A percentile compares a stretch with the other conserved stretches of the same genome.
Conservation (phyloP, 1,140 invertebrate species). For the Agrilus planipennis region DNA sequence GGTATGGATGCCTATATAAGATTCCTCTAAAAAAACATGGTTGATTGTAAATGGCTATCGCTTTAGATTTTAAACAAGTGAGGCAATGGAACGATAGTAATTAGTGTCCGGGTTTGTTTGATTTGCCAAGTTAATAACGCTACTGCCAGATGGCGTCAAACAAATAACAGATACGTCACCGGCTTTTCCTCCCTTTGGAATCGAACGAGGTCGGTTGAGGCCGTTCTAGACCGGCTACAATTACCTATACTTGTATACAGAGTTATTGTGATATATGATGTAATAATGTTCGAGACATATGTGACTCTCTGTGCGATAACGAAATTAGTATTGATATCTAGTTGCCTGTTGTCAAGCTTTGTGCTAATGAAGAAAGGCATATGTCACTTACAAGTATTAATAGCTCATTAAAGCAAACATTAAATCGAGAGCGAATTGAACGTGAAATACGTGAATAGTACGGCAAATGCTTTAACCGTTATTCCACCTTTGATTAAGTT, state of each 20-base stretch:
- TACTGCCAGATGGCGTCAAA: constrained; percentile 33
- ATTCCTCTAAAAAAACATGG: constrained; percentile 12
- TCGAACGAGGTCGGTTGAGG: too few species aligned
- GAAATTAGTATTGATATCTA: constrained; percentile 32
- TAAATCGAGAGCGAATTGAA: too few species aligned
- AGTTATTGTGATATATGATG: constrained; percentile 31
- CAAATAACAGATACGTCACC: constrained; percentile 36
- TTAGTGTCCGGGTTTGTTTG: constrained; percentile 34
- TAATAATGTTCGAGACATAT: constrained; percentile 34
- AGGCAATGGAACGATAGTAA: constrained; percentile 28
- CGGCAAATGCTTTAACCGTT: too few species aligned
- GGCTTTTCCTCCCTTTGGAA: constrained; percentile 24
- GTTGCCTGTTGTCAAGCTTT: constrained; percentile 21
- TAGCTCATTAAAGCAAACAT: too few species aligned
- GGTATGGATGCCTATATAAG: neutral
- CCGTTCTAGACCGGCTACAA: constrained; percentile 25
- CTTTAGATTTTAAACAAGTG: too few species aligned
- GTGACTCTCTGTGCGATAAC: constrained; percentile 31
- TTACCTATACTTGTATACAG: constrained; percentile 28
- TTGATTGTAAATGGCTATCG: constrained; percentile 16
- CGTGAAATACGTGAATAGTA: too few species aligned
- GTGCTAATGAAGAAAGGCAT: constrained; percentile 32
- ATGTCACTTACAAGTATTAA: constrained; percentile 20
- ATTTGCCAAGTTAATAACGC: constrained; percentile 36
- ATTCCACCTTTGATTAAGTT: too few species aligned